Base-by-base conservation (phyloP, 1,140 invertebrate genomes). In the Sycobia sp. region DNA sequence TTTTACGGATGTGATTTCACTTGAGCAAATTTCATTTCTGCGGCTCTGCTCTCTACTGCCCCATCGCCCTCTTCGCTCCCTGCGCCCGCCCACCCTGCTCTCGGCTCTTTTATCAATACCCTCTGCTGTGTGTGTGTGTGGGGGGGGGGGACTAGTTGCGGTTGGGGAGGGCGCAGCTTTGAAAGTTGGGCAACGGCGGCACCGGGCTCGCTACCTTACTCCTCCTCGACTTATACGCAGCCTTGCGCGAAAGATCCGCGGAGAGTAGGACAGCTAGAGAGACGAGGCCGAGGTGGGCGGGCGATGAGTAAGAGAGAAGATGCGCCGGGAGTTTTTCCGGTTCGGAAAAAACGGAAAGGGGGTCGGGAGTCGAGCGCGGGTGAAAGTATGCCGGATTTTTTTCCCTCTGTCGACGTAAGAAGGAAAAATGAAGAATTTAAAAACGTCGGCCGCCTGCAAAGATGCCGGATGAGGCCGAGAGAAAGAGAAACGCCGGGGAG, bases 21-120 rank as follows among this genome's bases (percentile, higher is more conserved):
- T 67, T 50, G 62, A 62, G 39, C 57, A 68, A 73, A 73, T 74
- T 66, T 73, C 70, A 72, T 73, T 72, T 72, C 63, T 70, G n/a
- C 47, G 16, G 7, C 50, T 44, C 29, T n/a, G 9, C 39, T n/a
- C 13, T 13, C 25, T 32, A 11, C 18, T n/a, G n/a, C 8, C 8
- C 29, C 11, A 34, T 34, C n/a, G 25, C n/a, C 25, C 9, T 46
- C 41, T 44, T n/a, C 27, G 9, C 18, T 22, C 41, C 46, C 13
- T 57, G 2, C n/a, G 9, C 25, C 9, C 13, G 1, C 4, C 16
- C 27, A 2, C 13, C 25, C 32, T 3, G 16, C 29, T 11, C 13
- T 25, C 23, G 13, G 18, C 36, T 39, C 36, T 54, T 39, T 41
- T 54, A 54, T 54, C 51, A 54, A 41, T 54, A 41, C 51, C 36